Evolutionary conservation across 2,113 vertebrate species (phyloP).

Genomic region (Neolamprologus ventralis): DNA sequence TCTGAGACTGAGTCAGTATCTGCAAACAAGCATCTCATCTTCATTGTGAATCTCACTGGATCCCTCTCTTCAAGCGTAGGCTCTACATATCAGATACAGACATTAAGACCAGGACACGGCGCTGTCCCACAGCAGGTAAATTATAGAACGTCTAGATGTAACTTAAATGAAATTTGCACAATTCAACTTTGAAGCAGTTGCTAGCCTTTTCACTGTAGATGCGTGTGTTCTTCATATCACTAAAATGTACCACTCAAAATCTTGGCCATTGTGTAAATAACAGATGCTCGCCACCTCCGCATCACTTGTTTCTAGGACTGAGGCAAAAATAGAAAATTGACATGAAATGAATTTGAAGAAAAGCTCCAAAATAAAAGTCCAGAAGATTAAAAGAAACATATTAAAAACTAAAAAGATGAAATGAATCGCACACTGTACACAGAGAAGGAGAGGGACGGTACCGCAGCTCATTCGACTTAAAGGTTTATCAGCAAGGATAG

Average conservation of each 20-base stretch:
- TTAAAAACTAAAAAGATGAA: background rate
- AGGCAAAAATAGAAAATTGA: background rate
- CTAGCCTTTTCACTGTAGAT: background rate
- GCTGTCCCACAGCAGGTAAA: background rate
- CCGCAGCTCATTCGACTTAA: background rate
- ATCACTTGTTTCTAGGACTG: background rate
- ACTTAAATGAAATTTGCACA: background rate
- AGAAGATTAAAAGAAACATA: background rate
- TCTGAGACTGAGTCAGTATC: background rate
- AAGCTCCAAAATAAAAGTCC: background rate
- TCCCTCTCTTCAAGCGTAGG: background rate
- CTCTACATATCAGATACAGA: background rate
- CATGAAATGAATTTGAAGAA: background rate
- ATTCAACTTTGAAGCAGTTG: background rate
- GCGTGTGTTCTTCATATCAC: background rate
- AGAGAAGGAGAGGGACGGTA: background rate
- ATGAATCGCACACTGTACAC: background rate
- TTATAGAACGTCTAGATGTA: background rate
- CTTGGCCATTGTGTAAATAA: background rate
- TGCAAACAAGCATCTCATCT: background rate
- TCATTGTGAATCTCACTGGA: background rate
- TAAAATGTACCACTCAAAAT: background rate
- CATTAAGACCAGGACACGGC: background rate
- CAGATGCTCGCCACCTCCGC: conserved; percentile 4
- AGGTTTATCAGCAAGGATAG: background rate